Evolutionary conservation across 1,140 invertebrate genomes (phyloP).

Genomic region (Hestina assimilis): DNA sequence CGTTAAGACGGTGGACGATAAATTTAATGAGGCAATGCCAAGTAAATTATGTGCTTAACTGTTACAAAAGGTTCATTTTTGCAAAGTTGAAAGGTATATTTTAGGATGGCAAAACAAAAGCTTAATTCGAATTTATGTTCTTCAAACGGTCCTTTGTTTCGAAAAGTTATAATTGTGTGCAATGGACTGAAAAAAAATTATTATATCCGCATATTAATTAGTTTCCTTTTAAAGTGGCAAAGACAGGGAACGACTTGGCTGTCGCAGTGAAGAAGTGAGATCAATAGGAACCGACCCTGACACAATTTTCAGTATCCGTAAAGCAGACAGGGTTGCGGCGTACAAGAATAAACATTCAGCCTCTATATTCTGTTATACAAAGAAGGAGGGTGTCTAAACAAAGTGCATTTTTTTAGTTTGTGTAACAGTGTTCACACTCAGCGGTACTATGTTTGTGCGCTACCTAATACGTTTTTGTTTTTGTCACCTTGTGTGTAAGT

Average conservation of each 20-base stretch:
- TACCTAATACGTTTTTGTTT: background rate
- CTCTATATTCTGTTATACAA: slow-evolving; percentile 48
- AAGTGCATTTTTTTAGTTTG: slow-evolving; percentile 21
- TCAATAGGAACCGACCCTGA: slow-evolving; percentile 73
- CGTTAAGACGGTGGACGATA: background rate
- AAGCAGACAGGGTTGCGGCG: slow-evolving; percentile 49
- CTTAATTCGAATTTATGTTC: slow-evolving; percentile 30
- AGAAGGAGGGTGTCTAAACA: slow-evolving; percentile 31
- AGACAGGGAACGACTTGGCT: slow-evolving; percentile 39
- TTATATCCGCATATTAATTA: slow-evolving; percentile 31
- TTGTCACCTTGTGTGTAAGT: no score
- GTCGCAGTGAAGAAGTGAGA: slow-evolving; percentile 60
- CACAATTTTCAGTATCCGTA: slow-evolving; percentile 70
- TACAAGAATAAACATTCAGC: slow-evolving; percentile 59
- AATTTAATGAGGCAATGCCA: slow-evolving; percentile 27
- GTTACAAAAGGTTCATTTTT: slow-evolving; percentile 19
- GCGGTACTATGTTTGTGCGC: background rate
- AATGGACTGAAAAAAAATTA: slow-evolving; percentile 23
- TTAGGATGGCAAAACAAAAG: slow-evolving; percentile 27
- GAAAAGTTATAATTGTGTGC: slow-evolving; percentile 24
- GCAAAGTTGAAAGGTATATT: slow-evolving; percentile 16
- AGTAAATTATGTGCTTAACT: slow-evolving; percentile 25
- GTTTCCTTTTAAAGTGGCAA: slow-evolving; percentile 26
- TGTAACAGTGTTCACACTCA: slow-evolving; percentile 1
- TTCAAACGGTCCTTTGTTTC: slow-evolving; percentile 25